Evolutionary conservation across 2,888 invertebrate genomes (phyloP).

Genomic region (Rhorus exstirpatorius): DNA sequence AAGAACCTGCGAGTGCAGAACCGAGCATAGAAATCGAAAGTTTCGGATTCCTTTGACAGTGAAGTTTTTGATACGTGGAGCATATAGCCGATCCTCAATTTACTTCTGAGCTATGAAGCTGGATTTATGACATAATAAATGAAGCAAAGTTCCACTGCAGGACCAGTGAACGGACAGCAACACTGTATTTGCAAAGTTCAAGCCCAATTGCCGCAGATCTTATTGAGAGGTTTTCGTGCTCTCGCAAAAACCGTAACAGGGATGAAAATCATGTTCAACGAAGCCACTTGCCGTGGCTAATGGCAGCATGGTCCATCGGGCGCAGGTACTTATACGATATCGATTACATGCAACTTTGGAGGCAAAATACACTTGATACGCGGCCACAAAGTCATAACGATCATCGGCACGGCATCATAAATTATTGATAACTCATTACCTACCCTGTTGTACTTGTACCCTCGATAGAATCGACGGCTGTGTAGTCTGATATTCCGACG

Average conservation of each 20-base stretch:
- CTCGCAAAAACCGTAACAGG: slow-evolving; percentile 6
- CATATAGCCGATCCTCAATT: too few relatives aligned
- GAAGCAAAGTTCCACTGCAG: too few relatives aligned
- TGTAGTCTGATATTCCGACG: neutral
- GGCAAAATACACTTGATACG: slow-evolving; percentile 19
- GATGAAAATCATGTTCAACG: slow-evolving; percentile 21
- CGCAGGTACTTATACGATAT: slow-evolving; percentile 5
- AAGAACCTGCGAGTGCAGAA: too few relatives aligned
- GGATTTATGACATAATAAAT: too few relatives aligned
- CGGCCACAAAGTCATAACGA: neutral
- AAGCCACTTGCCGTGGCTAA: slow-evolving; percentile 23
- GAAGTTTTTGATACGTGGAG: too few relatives aligned
- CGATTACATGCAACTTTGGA: slow-evolving; percentile 37
- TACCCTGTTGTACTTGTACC: neutral
- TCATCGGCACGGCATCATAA: slow-evolving; percentile 3
- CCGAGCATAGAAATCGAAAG: too few relatives aligned
- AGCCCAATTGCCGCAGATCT: too few relatives aligned
- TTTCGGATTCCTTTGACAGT: too few relatives aligned
- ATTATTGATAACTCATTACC: slow-evolving; percentile 20
- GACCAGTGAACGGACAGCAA: too few relatives aligned
- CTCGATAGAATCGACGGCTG: neutral
- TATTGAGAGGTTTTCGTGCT: too few relatives aligned
- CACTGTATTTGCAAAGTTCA: too few relatives aligned
- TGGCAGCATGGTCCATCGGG: neutral
- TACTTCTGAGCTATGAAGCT: too few relatives aligned